Conservation (phyloP, 2,797 vertebrate genomes). For the Protonibea diacanthus region DNA sequence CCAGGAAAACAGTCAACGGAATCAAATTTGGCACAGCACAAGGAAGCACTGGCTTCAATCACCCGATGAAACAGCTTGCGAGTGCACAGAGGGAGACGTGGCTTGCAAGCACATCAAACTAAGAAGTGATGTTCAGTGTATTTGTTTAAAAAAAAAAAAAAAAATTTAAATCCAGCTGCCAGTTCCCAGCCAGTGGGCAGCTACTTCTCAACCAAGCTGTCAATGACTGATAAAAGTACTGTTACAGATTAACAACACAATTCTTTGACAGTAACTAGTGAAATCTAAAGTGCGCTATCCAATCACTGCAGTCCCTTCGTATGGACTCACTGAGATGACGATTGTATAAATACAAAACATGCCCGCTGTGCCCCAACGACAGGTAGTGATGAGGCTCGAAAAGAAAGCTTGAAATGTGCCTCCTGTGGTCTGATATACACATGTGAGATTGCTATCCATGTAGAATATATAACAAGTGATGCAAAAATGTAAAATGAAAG, state of each 20-base stretch:
- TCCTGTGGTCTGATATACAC: neutral
- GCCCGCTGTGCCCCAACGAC: neutral
- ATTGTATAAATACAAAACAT: neutral
- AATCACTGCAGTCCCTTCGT: neutral
- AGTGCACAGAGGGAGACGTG: neutral
- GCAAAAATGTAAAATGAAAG: neutral
- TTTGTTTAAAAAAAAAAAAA: neutral
- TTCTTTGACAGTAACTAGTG: neutral
- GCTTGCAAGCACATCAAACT: neutral
- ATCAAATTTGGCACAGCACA: neutral
- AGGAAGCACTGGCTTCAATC: neutral
- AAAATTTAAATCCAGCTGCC: slow-evolving; percentile 1
- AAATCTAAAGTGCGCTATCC: neutral
- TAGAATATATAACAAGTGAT: neutral
- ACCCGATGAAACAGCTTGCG: neutral
- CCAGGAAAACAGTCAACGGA: neutral
- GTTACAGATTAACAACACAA: neutral
- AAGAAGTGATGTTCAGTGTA: neutral
- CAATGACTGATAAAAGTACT: neutral
- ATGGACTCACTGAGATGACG: neutral
- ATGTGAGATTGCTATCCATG: neutral
- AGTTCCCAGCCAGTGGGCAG: neutral
- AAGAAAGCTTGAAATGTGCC: neutral
- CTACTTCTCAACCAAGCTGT: neutral
- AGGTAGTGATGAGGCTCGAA: neutral